Percentiles rank a stretch among this genome's conserved stretches.
Evolutionary conservation across 2,113 vertebrate species (phyloP).

Genomic region (Bufo gargarizans): DNA sequence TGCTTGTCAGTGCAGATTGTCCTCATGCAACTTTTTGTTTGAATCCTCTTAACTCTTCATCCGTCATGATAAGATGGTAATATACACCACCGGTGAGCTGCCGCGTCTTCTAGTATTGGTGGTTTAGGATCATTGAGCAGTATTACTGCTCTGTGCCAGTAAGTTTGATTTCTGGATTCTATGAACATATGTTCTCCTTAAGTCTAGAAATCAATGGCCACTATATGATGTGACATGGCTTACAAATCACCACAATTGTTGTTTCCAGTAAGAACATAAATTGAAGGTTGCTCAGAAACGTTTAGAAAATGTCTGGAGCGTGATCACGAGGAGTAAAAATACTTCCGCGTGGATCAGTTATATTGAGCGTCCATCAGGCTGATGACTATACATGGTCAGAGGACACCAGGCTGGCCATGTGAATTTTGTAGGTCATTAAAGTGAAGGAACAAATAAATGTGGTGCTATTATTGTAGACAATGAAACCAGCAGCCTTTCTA

Average conservation of each 20-base stretch:
- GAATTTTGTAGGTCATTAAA: slow-evolving; percentile 61
- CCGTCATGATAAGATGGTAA: neutral
- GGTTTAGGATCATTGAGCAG: neutral
- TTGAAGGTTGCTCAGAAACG: slow-evolving; percentile 48
- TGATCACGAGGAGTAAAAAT: slow-evolving; percentile 63
- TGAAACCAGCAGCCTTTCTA: no score
- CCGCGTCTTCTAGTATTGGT: neutral
- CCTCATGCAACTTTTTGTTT: neutral
- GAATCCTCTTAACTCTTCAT: no score
- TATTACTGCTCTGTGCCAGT: neutral
- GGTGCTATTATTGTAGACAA: neutral
- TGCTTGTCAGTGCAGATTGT: neutral
- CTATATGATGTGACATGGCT: neutral
- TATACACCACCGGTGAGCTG: neutral
- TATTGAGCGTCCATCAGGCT: slow-evolving; percentile 63
- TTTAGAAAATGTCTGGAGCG: slow-evolving; percentile 63
- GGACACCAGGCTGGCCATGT: slow-evolving; percentile 60
- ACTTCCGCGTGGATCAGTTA: slow-evolving; percentile 62
- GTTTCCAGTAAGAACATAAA: neutral
- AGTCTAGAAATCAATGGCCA: neutral
- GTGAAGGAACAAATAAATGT: neutral
- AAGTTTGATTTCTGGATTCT: neutral
- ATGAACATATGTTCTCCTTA: neutral
- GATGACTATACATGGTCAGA: slow-evolving; percentile 64
- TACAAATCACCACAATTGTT: neutral